Conservation (phyloP, 2,797 vertebrate species). For the Cetoscarus ocellatus region DNA sequence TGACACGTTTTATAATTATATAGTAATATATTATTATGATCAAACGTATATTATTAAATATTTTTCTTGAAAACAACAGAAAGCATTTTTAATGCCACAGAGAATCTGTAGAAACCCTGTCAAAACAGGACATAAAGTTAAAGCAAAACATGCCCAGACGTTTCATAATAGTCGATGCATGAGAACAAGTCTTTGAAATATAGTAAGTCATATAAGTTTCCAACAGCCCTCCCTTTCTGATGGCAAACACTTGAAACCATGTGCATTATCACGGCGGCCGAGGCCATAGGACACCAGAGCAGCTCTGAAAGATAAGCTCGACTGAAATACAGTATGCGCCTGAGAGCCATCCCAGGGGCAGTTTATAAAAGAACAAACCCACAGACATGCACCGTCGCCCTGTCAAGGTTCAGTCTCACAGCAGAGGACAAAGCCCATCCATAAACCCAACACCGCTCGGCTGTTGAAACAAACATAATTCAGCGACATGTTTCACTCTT, state of each 20-base stretch:
- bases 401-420: slow-evolving; percentile 61
- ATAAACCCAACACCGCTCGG: slow-evolving; percentile 55
- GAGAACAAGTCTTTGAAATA: slow-evolving; percentile 32
- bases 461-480: neutral
- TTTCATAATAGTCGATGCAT: slow-evolving; percentile 24
- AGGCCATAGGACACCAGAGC: slow-evolving; percentile 56
- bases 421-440: slow-evolving; percentile 56
- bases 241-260: slow-evolving; percentile 55
- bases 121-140: neutral
- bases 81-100: too few relatives aligned
- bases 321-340: slow-evolving; percentile 72
- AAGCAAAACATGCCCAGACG: slow-evolving; percentile 5
- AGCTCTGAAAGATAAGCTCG: slow-evolving; percentile 65
- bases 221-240: slow-evolving; percentile 38
- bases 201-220: slow-evolving; percentile 4
- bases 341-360: slow-evolving; percentile 55
- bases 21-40: too few relatives aligned
- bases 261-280: slow-evolving; percentile 38
- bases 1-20: too few relatives aligned
- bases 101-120: too few relatives aligned
- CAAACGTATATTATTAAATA: too few relatives aligned
- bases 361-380: slow-evolving; percentile 51
- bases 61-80: too few relatives aligned
- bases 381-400: slow-evolving; percentile 37
- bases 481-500: slow-evolving; percentile 21